Base-by-base conservation (phyloP, 1,140 invertebrate species). In the Hyphantria cunea region DNA sequence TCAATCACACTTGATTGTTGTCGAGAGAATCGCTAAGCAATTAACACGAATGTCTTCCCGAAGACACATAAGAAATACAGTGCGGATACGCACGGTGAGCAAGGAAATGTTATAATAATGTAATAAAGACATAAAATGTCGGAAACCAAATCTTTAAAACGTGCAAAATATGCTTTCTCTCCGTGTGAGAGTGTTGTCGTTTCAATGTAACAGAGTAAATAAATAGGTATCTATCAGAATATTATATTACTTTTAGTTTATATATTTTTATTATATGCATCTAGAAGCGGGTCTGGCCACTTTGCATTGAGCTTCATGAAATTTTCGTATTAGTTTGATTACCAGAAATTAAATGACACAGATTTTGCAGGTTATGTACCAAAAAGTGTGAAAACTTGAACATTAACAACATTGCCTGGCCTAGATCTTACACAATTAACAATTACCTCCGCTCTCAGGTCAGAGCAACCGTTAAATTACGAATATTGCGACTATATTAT, bases 1-100 rank as follows among this genome's bases (percentile, higher is more conserved):
- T 81, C 78, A 73, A 55, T 66, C 17, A 51, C 64, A 71, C 44
- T n/a, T 47, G 70, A 79, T 80, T 73, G 69, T 76, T 76, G 83
- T 86, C 79, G 67, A 63, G 32, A 64, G 70, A 72, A 78, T 78
- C 65, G 70, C 76, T 68, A 66, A 60, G 70, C 70, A 80, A 82
- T 85, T 83, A 85, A 74, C 64, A 54, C 62, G 59, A 77, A 72
- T 69, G 63, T 72, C 68, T 83, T 76, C 63, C 72, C 68, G 68
- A 61, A 67, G 54, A 54, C 14, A 33, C 15, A 14, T 7, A 44
- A 53, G 37, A 47, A 61, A 53, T 60, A 32, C 45, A 25, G 52
- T 11, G 37, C 32, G 13, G 14, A 34, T 58, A 44, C 55, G 55
- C 48, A 49, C 48, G 12, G 17, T n/a, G n/a, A n/a, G n/a, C 39